Conservation (phyloP, 2,888 invertebrate species). For the Eudasyphora cyanicolor region DNA sequence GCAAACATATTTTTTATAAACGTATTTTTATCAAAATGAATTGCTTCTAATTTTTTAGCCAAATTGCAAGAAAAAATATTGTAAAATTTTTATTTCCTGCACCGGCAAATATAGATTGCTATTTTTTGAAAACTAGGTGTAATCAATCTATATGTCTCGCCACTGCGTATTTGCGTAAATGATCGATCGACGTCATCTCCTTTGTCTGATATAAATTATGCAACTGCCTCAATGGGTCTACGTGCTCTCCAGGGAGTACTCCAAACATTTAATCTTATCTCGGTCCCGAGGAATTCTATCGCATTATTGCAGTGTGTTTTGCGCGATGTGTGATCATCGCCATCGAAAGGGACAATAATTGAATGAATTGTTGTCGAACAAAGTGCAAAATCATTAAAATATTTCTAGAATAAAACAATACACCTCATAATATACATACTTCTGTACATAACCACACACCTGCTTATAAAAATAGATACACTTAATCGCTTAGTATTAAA, state of each 20-base stretch:
- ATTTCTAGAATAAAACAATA: not conserved
- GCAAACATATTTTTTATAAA: no score
- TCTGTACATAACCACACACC: no score
- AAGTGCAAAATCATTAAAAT: not conserved
- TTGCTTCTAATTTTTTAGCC: no score
- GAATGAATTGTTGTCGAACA: not conserved
- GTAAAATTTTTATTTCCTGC: no score
- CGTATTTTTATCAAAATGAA: no score
- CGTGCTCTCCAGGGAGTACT: not conserved
- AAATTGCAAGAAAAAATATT: no score
- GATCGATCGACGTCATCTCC: not conserved
- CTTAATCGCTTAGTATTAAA: no score
- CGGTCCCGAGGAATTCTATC: not conserved
- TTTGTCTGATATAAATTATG: not conserved
- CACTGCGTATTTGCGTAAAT: slow-evolving; percentile 7
- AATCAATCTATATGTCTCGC: no score
- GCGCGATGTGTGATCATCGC: not conserved
- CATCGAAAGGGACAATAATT: not conserved
- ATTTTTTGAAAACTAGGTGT: no score
- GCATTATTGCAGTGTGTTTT: not conserved
- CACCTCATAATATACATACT: no score
- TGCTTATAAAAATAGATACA: no score
- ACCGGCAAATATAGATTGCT: no score
- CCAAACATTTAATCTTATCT: slow-evolving; percentile 50
- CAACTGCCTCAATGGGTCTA: slow-evolving; percentile 14